Evolutionary conservation across 2,797 vertebrate species (phyloP), one percentile per base, ranked within the genome.

Genomic region (Cyclura pinguis): DNA sequence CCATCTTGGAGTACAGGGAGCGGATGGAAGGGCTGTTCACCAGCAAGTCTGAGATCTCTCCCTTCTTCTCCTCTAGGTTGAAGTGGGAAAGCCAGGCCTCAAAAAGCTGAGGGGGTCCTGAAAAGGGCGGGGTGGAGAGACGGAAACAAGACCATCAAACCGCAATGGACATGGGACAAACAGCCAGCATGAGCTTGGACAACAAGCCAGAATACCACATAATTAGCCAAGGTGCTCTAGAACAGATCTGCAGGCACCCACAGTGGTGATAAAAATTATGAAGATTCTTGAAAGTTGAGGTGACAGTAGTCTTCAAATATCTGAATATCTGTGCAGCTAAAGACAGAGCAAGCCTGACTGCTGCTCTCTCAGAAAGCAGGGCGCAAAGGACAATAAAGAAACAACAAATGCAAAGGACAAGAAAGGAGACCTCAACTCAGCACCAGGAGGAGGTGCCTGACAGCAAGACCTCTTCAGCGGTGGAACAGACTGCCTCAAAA

Each of bases 1-100:
- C 99, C 99, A 99, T 99, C 97, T 99, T 99, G 92, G 98, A 98
- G 96, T 99, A 99, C 90, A 99, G 98, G 0, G 99, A 98, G 91
- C 99, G 96, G 96, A 99, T 98, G 90, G 99, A 99, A 2, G 98
- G 98, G 96, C 98, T 99, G 97, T 94, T 98, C 91, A 99, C 98
- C 96, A 99, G 96, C 86, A 99, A 98, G 88, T 99, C 98, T 0
- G 99, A 99, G 27, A 99, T 98, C 95, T 99, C 98, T 88, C 97
- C 97, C 96, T 99, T 99, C 94, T 97, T 98, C 76, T 99, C 98
- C 91, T 99, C 98, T 92, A 99, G 91, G 94, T 91, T 98, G 97
- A 99, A 99, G 76, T 94, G 95, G n/a, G 96, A 97, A 3, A 98
- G 97, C 99, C 99, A 99, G 95, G 96, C 94, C 47, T 99, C 98